Evolutionary conservation across 2,113 vertebrate genomes (phyloP).

Genomic region (Isichthys henryi): DNA sequence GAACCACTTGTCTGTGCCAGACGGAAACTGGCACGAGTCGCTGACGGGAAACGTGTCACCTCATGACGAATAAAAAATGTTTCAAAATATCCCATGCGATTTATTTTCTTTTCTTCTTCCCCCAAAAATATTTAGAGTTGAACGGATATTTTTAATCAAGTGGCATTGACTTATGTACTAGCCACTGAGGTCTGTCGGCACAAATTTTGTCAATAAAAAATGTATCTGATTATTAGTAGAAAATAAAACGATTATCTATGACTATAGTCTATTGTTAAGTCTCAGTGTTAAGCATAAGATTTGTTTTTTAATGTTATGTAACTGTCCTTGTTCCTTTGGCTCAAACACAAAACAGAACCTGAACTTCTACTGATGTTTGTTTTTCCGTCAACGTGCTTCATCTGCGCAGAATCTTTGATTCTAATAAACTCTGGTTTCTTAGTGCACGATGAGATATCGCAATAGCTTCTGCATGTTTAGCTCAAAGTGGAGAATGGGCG

Average conservation of each 20-base stretch:
- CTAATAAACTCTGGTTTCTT: background rate
- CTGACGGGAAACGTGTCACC: background rate
- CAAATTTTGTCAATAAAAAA: background rate
- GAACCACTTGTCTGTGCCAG: background rate
- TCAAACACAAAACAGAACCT: background rate
- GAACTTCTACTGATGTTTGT: background rate
- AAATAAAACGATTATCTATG: background rate
- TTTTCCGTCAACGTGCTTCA: background rate
- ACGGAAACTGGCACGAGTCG: background rate
- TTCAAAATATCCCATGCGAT: background rate
- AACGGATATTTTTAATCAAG: background rate
- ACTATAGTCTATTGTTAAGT: background rate
- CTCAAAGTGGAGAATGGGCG: background rate
- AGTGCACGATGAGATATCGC: background rate
- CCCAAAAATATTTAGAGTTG: background rate
- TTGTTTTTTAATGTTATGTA: background rate
- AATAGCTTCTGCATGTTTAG: background rate
- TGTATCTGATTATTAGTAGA: background rate
- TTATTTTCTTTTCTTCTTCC: background rate
- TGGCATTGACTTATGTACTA: background rate
- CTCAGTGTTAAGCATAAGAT: background rate
- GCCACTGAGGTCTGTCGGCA: background rate
- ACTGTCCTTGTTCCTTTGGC: background rate
- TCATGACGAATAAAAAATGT: background rate
- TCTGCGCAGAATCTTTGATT: background rate